Evolutionary conservation across 2,113 vertebrate species (phyloP).

Genomic region (Candoia aspera): DNA sequence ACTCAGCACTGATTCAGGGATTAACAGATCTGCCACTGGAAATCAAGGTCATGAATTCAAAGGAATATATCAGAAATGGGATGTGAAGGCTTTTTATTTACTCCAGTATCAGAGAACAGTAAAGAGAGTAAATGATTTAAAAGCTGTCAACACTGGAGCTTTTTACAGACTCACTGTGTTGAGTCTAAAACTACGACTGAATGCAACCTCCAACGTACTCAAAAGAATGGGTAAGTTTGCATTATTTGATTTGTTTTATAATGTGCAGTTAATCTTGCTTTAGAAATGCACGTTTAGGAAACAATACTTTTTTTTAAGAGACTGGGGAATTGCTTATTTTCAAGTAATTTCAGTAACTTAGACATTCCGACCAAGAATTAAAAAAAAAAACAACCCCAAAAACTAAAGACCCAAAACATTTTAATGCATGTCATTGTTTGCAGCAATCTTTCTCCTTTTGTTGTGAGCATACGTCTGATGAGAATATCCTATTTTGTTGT

Average conservation of each 20-base stretch:
- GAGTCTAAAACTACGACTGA: conserved; percentile 97
- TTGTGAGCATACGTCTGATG: conserved; percentile 73
- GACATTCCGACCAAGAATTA: conserved; percentile 49
- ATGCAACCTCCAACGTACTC: conserved; percentile 99
- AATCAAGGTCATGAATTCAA: conserved; percentile 73
- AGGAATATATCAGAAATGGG: conserved; percentile 71
- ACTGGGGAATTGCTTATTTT: conserved; percentile 39
- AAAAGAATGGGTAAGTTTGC: conserved; percentile 99
- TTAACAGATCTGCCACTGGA: conserved; percentile 58
- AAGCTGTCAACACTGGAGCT: conserved; percentile 88
- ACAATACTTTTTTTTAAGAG: conserved; percentile 40
- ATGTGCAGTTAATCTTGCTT: conserved; percentile 54
- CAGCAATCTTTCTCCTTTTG: conserved; percentile 76
- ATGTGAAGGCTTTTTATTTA: conserved; percentile 67
- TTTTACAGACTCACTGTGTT: conserved; percentile 89
- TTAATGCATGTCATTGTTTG: conserved; percentile 75
- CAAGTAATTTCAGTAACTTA: conserved; percentile 50
- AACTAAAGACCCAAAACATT: conserved; percentile 66
- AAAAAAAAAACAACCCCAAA: conserved; percentile 10
- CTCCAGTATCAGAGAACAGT: conserved; percentile 66
- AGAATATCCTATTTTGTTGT: conserved; percentile 82
- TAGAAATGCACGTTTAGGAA: conserved; percentile 53
- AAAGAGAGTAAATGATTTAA: conserved; percentile 78
- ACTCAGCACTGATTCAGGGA: conserved; percentile 59
- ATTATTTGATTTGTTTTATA: conserved; percentile 75